Conservation (phyloP, 2,888 invertebrate genomes). For the Argyra leucocephala region DNA sequence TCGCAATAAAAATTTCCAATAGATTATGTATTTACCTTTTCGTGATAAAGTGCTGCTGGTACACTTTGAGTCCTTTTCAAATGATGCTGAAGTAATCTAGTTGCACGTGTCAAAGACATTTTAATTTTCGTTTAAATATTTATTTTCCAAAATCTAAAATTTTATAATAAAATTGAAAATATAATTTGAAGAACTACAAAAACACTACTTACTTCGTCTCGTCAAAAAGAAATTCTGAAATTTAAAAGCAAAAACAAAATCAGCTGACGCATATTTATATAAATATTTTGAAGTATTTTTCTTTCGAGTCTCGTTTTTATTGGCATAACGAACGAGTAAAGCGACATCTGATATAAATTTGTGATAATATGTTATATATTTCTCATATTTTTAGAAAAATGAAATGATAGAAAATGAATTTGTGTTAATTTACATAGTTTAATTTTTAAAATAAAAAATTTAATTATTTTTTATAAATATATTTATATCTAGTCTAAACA, state of each 20-base stretch:
- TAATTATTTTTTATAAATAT: no score
- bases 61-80: conserved; percentile 42
- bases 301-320: not conserved
- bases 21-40: conserved; percentile 53
- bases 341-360: not conserved
- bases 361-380: no score
- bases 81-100: conserved; percentile 32
- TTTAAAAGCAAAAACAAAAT: not conserved
- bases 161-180: not conserved
- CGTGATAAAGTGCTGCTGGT: conserved; percentile 59
- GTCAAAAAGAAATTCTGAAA: no score
- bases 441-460: no score
- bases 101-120: conserved; percentile 38
- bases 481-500: no score
- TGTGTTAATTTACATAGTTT: no score
- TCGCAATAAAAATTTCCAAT: not conserved
- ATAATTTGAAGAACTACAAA: no score
- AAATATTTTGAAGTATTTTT: not conserved
- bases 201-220: no score
- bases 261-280: not conserved
- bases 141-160: not conserved
- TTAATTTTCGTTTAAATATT: conserved; percentile 7
- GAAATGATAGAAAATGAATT: no score
- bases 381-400: no score
- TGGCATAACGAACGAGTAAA: no score